Evolutionary conservation across 53 echinoderm and acorn worm genomes (phyloP).

Genomic region (Temnopleurus reevesii): DNA sequence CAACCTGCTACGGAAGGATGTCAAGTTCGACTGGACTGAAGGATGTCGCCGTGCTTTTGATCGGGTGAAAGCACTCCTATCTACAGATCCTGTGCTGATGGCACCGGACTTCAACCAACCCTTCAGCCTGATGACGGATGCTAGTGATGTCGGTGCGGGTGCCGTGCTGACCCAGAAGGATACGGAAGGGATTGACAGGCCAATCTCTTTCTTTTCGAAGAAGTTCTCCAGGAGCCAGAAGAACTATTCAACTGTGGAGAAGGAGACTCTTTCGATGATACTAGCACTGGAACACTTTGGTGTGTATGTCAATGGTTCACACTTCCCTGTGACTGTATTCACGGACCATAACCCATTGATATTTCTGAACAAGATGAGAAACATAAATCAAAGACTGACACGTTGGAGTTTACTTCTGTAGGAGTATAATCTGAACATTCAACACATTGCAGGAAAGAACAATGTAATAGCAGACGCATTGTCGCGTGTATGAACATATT

Average conservation of each 20-base stretch:
- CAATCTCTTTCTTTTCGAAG: too few relatives aligned
- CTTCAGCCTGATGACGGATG: slow-evolving; percentile 64
- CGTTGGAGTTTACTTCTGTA: slow-evolving; percentile 56
- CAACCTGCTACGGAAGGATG: slow-evolving; percentile 51
- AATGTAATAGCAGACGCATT: slow-evolving; percentile 70
- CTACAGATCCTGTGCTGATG: slow-evolving; percentile 18
- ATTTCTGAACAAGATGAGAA: slow-evolving; percentile 64
- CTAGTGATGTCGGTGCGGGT: slow-evolving; percentile 61
- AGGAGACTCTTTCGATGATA: slow-evolving; percentile 63
- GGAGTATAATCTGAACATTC: slow-evolving; percentile 63
- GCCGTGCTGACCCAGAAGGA: slow-evolving; percentile 55
- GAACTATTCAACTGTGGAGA: slow-evolving; percentile 79
- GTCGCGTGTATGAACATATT: slow-evolving; percentile 36
- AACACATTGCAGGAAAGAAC: slow-evolving; percentile 68
- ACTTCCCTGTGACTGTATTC: slow-evolving; percentile 36
- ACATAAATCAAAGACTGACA: slow-evolving; percentile 55
- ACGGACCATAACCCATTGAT: slow-evolving; percentile 70
- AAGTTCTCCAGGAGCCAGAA: too few relatives aligned
- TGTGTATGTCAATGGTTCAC: slow-evolving; percentile 45
- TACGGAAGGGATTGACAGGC: too few relatives aligned
- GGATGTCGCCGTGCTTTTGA: slow-evolving; percentile 61
- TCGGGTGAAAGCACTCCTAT: slow-evolving; percentile 56
- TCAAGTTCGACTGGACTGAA: slow-evolving; percentile 53
- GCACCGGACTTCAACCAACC: slow-evolving; percentile 52
- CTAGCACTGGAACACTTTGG: slow-evolving; percentile 67